Conservation (phyloP, 2,113 vertebrate species). For the Boulengeromyrus knoepffleri region DNA sequence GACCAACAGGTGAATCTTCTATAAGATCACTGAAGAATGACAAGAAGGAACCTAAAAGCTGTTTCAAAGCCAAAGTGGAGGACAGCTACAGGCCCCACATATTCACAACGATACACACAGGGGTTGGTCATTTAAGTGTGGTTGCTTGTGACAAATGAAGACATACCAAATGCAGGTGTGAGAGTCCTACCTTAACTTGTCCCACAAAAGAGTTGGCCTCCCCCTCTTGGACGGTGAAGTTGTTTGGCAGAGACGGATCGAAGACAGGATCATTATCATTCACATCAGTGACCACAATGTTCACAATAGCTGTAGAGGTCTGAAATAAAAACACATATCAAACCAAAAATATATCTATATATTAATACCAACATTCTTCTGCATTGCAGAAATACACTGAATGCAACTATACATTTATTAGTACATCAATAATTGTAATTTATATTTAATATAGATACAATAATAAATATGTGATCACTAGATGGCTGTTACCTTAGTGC, state of each 20-base stretch:
- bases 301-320: slow-evolving; percentile 84
- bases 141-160: neutral
- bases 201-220: slow-evolving; percentile 81
- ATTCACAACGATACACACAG: neutral
- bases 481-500: neutral
- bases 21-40: neutral
- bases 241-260: slow-evolving; percentile 73
- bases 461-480: neutral
- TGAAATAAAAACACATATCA: slow-evolving; percentile 42
- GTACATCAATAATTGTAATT: neutral
- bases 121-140: neutral
- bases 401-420: neutral
- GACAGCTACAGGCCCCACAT: neutral
- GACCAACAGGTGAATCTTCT: neutral
- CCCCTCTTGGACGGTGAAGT: slow-evolving; percentile 84
- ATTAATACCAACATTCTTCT: neutral
- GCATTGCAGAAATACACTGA: neutral
- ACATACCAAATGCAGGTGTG: neutral
- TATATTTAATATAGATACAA: neutral
- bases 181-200: slow-evolving; percentile 78
- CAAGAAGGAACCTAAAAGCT: neutral
- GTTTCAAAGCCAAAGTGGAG: neutral
- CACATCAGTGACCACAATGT: slow-evolving; percentile 86
- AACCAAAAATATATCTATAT: neutral
- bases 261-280: slow-evolving; percentile 92